Percentiles rank a stretch among this genome's conserved stretches.
These are phyloP conservation scores for Lithodes maja DNA, from an alignment of 2,888 invertebrate species.

Conservation along the genomic window DNA sequence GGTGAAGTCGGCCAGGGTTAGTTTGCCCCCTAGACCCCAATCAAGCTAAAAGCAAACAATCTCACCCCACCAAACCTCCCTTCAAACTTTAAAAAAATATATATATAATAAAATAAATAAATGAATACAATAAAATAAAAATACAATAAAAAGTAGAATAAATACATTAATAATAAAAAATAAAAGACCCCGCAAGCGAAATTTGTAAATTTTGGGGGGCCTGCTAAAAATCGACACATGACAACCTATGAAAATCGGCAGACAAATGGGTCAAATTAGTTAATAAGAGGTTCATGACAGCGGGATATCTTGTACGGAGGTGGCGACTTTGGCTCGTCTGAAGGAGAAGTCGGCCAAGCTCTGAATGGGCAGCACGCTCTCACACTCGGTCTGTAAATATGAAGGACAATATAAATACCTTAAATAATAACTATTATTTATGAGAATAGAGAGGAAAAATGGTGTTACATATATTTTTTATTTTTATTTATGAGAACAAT, in stretches of 20 bases:
- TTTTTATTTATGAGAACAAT: too few relatives aligned
- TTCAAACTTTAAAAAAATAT: too few relatives aligned
- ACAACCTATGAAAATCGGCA: neutral
- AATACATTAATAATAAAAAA: neutral
- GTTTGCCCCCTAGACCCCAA: too few relatives aligned
- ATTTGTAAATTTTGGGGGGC: neutral
- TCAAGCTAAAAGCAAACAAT: too few relatives aligned
- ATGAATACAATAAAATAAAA: neutral
- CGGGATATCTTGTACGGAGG: slow-evolving; percentile 42
- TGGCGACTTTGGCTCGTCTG: slow-evolving; percentile 40
- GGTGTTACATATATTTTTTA: too few relatives aligned
- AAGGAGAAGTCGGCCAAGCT: slow-evolving; percentile 54
- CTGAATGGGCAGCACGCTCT: slow-evolving; percentile 56
- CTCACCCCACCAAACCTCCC: too few relatives aligned
- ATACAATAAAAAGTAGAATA: neutral
- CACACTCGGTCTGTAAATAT: slow-evolving; percentile 44
- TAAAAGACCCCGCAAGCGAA: neutral
- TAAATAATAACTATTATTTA: neutral
- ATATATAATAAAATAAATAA: too few relatives aligned
- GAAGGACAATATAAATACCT: neutral
- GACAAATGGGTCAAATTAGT: neutral
- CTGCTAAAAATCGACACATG: too few relatives aligned
- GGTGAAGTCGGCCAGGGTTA: slow-evolving; percentile 44
- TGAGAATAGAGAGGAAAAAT: too few relatives aligned
- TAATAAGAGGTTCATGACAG: neutral